These are phyloP conservation scores for Rhineura floridana DNA, from an alignment of 2,113 vertebrate species.

Conservation along the genomic window DNA sequence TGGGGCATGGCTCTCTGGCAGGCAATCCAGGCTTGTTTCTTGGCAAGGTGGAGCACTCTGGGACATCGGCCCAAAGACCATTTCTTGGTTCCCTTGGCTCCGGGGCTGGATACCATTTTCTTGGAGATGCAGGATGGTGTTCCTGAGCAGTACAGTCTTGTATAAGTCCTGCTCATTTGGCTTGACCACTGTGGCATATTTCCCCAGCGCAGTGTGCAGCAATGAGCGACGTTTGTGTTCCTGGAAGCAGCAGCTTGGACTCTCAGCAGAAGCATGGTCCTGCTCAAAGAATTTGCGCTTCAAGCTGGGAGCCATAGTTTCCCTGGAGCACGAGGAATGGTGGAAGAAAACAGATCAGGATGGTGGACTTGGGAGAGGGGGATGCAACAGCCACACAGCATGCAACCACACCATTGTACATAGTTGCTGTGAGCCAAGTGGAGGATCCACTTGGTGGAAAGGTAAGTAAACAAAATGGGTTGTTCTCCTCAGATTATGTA, in stretches of 20 bases:
- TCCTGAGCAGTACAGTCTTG: constrained; percentile 82
- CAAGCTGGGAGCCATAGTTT: constrained; percentile 78
- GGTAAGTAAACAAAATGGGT: not conserved
- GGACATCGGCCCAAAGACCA: not conserved
- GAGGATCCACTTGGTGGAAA: not conserved
- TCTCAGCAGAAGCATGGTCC: constrained; percentile 41
- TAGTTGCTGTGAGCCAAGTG: not conserved
- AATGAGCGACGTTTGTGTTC: constrained; percentile 42
- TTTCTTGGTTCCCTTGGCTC: not conserved
- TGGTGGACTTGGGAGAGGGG: not conserved
- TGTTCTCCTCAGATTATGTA: not conserved
- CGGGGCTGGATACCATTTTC: not conserved
- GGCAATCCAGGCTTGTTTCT: not conserved
- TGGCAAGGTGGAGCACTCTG: not conserved
- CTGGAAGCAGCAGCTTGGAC: constrained; percentile 33
- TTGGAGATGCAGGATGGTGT: constrained; percentile 73
- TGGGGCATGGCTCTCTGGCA: too few species aligned
- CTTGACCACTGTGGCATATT: constrained; percentile 78
- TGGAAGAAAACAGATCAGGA: not conserved
- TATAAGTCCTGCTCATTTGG: constrained; percentile 78
- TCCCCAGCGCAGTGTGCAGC: constrained; percentile 69
- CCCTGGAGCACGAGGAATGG: constrained; percentile 32
- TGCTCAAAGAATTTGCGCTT: constrained; percentile 78
- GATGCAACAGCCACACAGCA: not conserved
- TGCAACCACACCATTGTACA: not conserved